Base-by-base conservation (phyloP, 2,797 vertebrate genomes). In the Mycteria americana region DNA sequence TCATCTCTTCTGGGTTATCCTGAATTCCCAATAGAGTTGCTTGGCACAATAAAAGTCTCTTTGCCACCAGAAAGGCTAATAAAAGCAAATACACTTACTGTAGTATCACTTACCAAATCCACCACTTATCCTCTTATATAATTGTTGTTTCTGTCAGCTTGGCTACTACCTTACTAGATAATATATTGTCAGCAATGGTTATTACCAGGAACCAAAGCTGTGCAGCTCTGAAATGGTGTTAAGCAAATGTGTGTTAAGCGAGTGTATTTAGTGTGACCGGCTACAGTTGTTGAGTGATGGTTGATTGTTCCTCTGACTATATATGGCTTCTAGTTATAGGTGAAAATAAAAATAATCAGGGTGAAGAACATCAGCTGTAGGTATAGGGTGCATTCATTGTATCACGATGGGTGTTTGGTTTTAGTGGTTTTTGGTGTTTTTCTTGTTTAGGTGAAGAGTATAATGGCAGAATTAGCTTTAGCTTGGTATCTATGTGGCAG, bases 201-300 rank as follows among this genome's bases (percentile, higher is more conserved):
- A 11, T 33, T 19, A 4, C 43, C 33, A 37, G 89, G 53, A 62
- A 28, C 62, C 65, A 57, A 24, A 83, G 88, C n/a, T 2, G 13
- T 18, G 54, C 48, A 2, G 5, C 74, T 64, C 13, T 10, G 2
- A n/a, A 46, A 8, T 0, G 3, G 8, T 16, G 1, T 5, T 22
- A 7, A 59, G 59, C 46, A 33, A 30, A 13, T 6, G 25, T 39
- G 10, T 39, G 37, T 39, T 39, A 39, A 39, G 37, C 1, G 1
- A 25, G 33, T 13, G 24, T 9, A 1, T 31, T 65, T 9, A 2
- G 11, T 28, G 68, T 21, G 68, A 67, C 23, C 31, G 3, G 53
- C 62, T 45, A 2, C 17, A 3, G 37, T 46, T 43, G 59, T 2
- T 24, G 27, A 16, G 75, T 5, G 35, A 7, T 3, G 14, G 18